These are phyloP conservation scores for Psococerastis gibbosa DNA, from an alignment of 2,888 invertebrate species.

Conservation along the genomic window DNA sequence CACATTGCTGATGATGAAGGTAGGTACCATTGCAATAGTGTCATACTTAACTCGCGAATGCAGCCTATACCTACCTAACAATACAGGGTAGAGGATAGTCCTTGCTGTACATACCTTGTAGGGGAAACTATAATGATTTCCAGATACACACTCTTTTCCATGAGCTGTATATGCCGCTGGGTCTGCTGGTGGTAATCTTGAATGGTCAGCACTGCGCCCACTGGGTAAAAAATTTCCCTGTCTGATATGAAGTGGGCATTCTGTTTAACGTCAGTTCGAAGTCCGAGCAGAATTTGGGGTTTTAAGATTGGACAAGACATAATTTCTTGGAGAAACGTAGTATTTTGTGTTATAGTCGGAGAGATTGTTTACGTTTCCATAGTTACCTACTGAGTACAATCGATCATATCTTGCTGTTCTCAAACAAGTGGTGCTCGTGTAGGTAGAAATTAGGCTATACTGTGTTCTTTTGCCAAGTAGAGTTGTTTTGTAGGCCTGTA, in stretches of 20 bases:
- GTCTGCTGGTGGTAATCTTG: constrained; percentile 52
- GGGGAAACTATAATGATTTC: constrained; percentile 43
- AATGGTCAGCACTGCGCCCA: constrained; percentile 53
- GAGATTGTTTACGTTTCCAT: no score
- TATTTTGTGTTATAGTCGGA: no score
- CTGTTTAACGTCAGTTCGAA: constrained; percentile 41
- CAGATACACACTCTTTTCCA: constrained; percentile 42
- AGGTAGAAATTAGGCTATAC: no score
- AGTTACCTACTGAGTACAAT: no score
- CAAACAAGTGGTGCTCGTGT: no score
- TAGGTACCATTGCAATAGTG: no score
- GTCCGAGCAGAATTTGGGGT: constrained; percentile 40
- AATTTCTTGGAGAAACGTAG: constrained; percentile 16
- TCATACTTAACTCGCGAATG: no score
- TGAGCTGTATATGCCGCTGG: constrained; percentile 50
- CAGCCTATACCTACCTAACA: neutral
- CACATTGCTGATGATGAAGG: no score
- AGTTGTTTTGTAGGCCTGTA: no score
- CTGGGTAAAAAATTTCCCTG: constrained; percentile 60
- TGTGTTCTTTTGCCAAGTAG: no score
- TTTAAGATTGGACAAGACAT: constrained; percentile 33
- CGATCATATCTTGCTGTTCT: no score
- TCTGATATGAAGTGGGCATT: constrained; percentile 55
- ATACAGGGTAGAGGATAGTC: no score
- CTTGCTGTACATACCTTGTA: constrained; percentile 40